A percentile compares a stretch with the other conserved stretches of the same genome.
Conservation (phyloP, 1,140 invertebrate species). For the Bombyx mori region ASM3026992v2 NC_085112.1:6608001-6608500, state of each 20-base stretch:
- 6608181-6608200: not conserved
- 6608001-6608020: too few species aligned
- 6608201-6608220: not conserved
- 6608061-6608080: too few species aligned
- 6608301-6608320: slow-evolving; percentile 60
- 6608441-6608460: too few species aligned
- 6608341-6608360: slow-evolving; percentile 47
- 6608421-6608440: not conserved
- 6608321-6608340: slow-evolving; percentile 59
- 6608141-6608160: not conserved
- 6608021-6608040: too few species aligned
- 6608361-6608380: slow-evolving; percentile 35
- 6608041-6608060: too few species aligned
- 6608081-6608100: too few species aligned
- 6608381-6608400: slow-evolving; percentile 10
- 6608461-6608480: too few species aligned
- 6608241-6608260: slow-evolving; percentile 51
- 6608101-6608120: too few species aligned
- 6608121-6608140: not conserved
- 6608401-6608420: slow-evolving; percentile 1
- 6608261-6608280: slow-evolving; percentile 59
- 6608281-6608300: slow-evolving; percentile 52
- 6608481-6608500: too few species aligned
- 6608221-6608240: slow-evolving; percentile 18
- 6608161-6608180: not conserved